These are phyloP conservation scores for Heliconius hortense DNA, from an alignment of 2,888 invertebrate genomes.

Conservation along the genomic window DNA sequence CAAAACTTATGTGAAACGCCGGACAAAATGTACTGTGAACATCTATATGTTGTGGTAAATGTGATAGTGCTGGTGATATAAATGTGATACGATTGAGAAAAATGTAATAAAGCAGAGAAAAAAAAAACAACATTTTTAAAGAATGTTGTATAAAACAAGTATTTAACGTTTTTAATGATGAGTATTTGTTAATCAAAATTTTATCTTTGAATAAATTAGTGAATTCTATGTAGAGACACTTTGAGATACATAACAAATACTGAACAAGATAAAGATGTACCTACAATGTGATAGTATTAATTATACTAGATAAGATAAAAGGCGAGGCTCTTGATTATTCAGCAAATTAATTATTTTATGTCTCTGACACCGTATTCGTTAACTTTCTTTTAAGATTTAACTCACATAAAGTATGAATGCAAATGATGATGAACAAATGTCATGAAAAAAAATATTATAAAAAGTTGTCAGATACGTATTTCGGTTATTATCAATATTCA, in stretches of 20 bases:
- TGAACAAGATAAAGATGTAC: conserved; percentile 51
- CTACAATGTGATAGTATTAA: conserved; percentile 44
- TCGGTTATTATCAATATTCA: conserved; percentile 8
- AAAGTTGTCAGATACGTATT: neutral
- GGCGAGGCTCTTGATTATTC: conserved; percentile 38
- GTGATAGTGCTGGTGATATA: conserved; percentile 19
- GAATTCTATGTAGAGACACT: conserved; percentile 16
- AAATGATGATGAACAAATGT: too few relatives aligned
- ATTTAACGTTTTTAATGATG: neutral
- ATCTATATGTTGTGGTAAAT: neutral
- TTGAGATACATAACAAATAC: conserved; percentile 36
- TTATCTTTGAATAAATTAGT: conserved; percentile 11
- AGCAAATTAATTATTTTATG: conserved; percentile 25
- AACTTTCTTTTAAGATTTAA: neutral
- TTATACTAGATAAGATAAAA: conserved; percentile 47
- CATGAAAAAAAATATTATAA: neutral
- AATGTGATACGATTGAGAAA: neutral
- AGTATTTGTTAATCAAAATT: neutral
- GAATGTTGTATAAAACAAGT: neutral
- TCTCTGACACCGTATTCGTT: neutral
- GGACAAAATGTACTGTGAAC: neutral
- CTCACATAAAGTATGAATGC: neutral
- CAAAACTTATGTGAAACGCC: conserved; percentile 24
- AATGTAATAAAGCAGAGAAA: neutral
- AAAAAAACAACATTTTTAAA: neutral